Evolutionary conservation across 2,797 vertebrate genomes (phyloP), one percentile per base, ranked within the genome.

Genomic region (Manis javanica): DNA sequence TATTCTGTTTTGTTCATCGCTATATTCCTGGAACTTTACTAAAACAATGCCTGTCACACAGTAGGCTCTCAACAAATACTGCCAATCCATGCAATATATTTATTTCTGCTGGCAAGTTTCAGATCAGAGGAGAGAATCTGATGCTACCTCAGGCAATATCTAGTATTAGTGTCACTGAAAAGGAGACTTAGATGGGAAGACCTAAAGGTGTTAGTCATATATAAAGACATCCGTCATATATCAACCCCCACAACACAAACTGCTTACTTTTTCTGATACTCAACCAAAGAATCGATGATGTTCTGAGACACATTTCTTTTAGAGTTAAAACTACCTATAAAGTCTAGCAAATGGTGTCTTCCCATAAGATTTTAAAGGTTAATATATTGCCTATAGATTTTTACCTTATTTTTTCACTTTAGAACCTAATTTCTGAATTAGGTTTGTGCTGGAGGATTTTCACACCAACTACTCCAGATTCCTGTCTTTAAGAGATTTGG

Each of bases 401-500:
- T 66, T 39, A n/a, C 55, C 34, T 90, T 37, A 18, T 12, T 39
- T 51, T 53, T n/a, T 94, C 42, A 72, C 42, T 74, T 87, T 51
- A 87, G 51, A 94, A 68, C 34, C 82, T 90, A 68, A 87, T 66
- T 95, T 83, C 55, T 85, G 2, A 92, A 26, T 37, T 82, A 83
- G 23, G 21, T 37, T 84, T 96, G 13, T 37, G 55, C 26, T 74
- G 37, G 12, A 78, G 31, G 42, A 85, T 55, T 85, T 66, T 68
- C 78, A 64, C 26, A 75, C 4, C 23, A 55, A 88, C 46, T 31
- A 69, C 31, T 34, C 26, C 42, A 89, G 49, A 49, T 71, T 81
- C 55, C 46, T 87, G 16, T 91, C 21, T 31, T 59, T 64, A 21
- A 72, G 57, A 92, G 31, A 79, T 42, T 78, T 84, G 6, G 15